These are phyloP conservation scores for Paracanthobrama guichenoti DNA, from an alignment of 2,113 vertebrate species.

Conservation along the genomic window DNA sequence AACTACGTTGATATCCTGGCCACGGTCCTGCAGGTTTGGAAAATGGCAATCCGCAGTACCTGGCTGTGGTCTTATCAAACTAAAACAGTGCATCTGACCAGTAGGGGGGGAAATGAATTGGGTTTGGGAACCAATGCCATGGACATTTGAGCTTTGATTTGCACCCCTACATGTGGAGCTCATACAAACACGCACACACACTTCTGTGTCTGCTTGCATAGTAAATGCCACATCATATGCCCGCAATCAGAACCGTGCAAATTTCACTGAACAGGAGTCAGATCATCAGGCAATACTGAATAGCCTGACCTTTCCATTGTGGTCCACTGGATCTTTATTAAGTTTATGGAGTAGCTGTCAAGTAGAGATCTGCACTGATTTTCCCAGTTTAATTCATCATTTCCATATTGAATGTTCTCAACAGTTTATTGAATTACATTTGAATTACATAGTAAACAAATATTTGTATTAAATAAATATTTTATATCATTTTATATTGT, in stretches of 20 bases:
- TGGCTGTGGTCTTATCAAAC: slow-evolving; percentile 62
- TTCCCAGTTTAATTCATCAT: neutral
- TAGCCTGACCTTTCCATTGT: slow-evolving; percentile 30
- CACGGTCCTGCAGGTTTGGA: slow-evolving; percentile 89
- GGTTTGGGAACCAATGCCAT: slow-evolving; percentile 41
- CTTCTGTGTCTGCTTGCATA: neutral
- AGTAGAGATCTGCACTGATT: slow-evolving; percentile 12
- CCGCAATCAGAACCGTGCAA: slow-evolving; percentile 6
- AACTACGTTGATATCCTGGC: slow-evolving; percentile 97
- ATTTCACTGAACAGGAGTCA: slow-evolving; percentile 33
- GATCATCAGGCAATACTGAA: slow-evolving; percentile 3
- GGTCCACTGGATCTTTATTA: slow-evolving; percentile 21
- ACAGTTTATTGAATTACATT: neutral
- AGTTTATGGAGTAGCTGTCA: slow-evolving; percentile 28
- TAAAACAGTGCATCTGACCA: slow-evolving; percentile 63
- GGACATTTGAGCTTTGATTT: slow-evolving; percentile 40
- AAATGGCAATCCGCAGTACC: slow-evolving; percentile 28
- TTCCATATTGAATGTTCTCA: neutral
- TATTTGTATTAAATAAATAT: too few relatives aligned
- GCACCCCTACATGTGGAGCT: slow-evolving; percentile 40
- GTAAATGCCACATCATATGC: slow-evolving; percentile 6
- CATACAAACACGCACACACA: neutral
- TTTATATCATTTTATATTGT: too few relatives aligned
- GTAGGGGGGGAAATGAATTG: slow-evolving; percentile 63
- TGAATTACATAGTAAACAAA: too few relatives aligned